A percentile compares a stretch with the other conserved stretches of the same genome.
These are phyloP conservation scores for Seira musarum DNA, from an alignment of 2,888 invertebrate genomes.

Conservation along the genomic window DNA sequence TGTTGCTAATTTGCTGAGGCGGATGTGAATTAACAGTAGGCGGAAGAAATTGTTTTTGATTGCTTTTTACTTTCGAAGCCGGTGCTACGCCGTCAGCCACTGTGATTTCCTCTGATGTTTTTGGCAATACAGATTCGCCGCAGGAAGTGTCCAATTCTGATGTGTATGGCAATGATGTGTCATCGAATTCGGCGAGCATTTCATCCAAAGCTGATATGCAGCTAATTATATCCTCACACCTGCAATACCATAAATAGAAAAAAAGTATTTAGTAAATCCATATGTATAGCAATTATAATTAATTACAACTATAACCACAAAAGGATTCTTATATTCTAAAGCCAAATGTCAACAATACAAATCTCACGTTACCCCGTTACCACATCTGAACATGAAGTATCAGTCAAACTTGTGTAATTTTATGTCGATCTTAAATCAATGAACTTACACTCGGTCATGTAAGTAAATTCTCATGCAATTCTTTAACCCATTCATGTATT, in stretches of 20 bases:
- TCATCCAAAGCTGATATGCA: conserved; percentile 69
- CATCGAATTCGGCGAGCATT: conserved; percentile 69
- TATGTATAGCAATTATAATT: background rate
- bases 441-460: too few relatives aligned
- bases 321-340: too few relatives aligned
- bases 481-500: too few relatives aligned
- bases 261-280: background rate
- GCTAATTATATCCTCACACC: conserved; percentile 69
- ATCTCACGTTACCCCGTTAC: background rate
- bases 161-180: conserved; percentile 63
- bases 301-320: too few relatives aligned
- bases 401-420: background rate
- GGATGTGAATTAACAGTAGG: background rate
- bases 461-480: too few relatives aligned
- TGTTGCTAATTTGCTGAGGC: conserved; percentile 31
- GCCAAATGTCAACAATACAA: too few relatives aligned
- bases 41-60: background rate
- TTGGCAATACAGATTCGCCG: conserved; percentile 19
- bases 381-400: background rate
- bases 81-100: background rate
- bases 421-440: background rate
- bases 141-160: conserved; percentile 46
- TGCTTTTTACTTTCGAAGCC: background rate
- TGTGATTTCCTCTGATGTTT: conserved; percentile 25
- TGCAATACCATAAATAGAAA: conserved; percentile 47